phyloP scores from a whole-genome alignment of 2,888 invertebrate genomes.

The Gonocerus acuteangulatus region DNA sequence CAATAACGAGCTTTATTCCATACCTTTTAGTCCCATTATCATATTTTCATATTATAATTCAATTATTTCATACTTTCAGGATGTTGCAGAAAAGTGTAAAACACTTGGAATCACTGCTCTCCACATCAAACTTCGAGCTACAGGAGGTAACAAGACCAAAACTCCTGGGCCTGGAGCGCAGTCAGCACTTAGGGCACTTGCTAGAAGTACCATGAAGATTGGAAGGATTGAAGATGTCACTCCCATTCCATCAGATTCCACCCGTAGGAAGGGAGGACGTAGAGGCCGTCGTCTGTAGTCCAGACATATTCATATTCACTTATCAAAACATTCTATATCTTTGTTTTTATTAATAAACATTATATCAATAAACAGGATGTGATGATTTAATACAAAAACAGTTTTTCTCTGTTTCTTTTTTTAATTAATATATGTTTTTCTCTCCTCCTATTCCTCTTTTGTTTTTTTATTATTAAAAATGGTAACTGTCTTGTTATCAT shows the following conservation, averaged over 20 bases:
- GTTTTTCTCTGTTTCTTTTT: no score
- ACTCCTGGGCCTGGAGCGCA: slow-evolving; percentile 98
- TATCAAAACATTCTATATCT: slow-evolving; percentile 9
- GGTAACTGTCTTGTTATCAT: no score
- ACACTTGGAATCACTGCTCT: slow-evolving; percentile 92
- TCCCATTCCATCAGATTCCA: slow-evolving; percentile 97
- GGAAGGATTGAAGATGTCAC: slow-evolving; percentile 99
- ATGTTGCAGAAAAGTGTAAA: slow-evolving; percentile 98
- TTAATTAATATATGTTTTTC: no score
- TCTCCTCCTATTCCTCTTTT: no score
- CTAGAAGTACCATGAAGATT: slow-evolving; percentile 98
- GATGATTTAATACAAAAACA: not conserved
- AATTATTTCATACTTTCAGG: slow-evolving; percentile 55
- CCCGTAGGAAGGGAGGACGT: slow-evolving; percentile 99
- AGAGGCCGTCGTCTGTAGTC: slow-evolving; percentile 95
- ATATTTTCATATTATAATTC: no score
- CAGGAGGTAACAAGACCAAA: slow-evolving; percentile 97
- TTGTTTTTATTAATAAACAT: slow-evolving; percentile 19
- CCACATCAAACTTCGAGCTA: slow-evolving; percentile 96
- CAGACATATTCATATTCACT: not conserved
- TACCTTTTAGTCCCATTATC: no score
- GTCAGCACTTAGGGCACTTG: slow-evolving; percentile 94
- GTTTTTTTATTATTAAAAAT: no score
- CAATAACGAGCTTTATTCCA: no score
- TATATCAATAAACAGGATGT: slow-evolving; percentile 18